phyloP scores from a whole-genome alignment of 2,888 invertebrate genomes.

The Minunthozetes semirufus region DNA sequence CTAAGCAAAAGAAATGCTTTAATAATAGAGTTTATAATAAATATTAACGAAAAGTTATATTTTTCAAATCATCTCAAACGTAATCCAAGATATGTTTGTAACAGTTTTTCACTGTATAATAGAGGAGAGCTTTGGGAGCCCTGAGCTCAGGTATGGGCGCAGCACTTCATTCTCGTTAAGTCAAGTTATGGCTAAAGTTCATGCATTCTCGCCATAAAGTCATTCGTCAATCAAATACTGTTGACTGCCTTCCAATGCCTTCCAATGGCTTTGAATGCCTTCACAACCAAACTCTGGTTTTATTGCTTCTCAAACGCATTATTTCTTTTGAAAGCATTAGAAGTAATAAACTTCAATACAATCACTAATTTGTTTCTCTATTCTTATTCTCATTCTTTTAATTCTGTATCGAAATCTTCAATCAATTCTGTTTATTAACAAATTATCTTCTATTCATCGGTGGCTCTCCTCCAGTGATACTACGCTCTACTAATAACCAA shows the following conservation, averaged over 20 bases:
- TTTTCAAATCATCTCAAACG: constrained; percentile 16
- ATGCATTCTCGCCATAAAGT: constrained; percentile 27
- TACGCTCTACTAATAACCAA: constrained; percentile 21
- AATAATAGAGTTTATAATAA: constrained; percentile 6
- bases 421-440: constrained; percentile 32
- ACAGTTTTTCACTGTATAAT: not conserved
- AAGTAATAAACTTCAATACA: constrained; percentile 17
- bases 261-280: constrained; percentile 10
- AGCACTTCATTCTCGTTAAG: not conserved
- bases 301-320: constrained; percentile 6
- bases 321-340: constrained; percentile 3
- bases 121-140: not conserved
- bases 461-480: not conserved
- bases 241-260: not conserved
- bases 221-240: constrained; percentile 30
- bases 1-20: not conserved
- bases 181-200: not conserved
- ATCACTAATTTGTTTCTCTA: constrained; percentile 13
- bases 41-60: constrained; percentile 15
- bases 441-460: constrained; percentile 20
- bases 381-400: constrained; percentile 1
- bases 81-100: not conserved
- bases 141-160: constrained; percentile 21
- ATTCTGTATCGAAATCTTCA: constrained; percentile 23
- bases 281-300: not conserved